Conservation (phyloP, 2,113 vertebrate species). For the Apistogramma diplotaenia region DNA sequence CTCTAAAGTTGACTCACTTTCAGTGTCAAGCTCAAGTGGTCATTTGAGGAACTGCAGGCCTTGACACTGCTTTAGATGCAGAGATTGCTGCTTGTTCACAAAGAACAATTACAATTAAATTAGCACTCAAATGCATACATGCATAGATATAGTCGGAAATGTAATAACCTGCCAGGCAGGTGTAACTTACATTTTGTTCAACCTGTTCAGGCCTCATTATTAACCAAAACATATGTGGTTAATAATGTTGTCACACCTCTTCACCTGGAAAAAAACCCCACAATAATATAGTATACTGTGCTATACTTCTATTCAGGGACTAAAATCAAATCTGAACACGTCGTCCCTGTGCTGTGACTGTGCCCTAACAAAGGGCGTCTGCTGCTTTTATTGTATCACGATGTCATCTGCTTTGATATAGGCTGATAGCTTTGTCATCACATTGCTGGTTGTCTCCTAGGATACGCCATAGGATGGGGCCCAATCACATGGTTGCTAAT, state of each 20-base stretch:
- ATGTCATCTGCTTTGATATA: not conserved
- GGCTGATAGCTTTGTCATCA: not conserved
- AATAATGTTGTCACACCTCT: not conserved
- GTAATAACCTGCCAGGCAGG: not conserved
- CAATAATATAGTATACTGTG: not conserved
- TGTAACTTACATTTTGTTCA: not conserved
- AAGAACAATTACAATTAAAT: not conserved
- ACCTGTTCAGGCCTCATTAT: not conserved
- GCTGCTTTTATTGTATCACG: not conserved
- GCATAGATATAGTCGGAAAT: not conserved
- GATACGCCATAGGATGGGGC: conserved; percentile 97
- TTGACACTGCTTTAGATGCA: not conserved
- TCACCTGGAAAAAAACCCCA: not conserved
- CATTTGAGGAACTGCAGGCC: not conserved
- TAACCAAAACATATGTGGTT: not conserved
- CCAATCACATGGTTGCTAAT: conserved; percentile 97
- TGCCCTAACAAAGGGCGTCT: not conserved
- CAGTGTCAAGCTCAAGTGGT: not conserved
- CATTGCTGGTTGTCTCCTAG: conserved; percentile 65
- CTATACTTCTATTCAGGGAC: not conserved
- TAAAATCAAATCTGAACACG: not conserved
- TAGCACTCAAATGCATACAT: not conserved
- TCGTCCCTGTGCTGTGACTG: not conserved
- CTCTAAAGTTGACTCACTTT: not conserved
- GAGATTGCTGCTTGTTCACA: not conserved